Conservation (phyloP, 37 sponge, comb jelly and placozoan genomes). For the Aphrocallistes beatrix region DNA sequence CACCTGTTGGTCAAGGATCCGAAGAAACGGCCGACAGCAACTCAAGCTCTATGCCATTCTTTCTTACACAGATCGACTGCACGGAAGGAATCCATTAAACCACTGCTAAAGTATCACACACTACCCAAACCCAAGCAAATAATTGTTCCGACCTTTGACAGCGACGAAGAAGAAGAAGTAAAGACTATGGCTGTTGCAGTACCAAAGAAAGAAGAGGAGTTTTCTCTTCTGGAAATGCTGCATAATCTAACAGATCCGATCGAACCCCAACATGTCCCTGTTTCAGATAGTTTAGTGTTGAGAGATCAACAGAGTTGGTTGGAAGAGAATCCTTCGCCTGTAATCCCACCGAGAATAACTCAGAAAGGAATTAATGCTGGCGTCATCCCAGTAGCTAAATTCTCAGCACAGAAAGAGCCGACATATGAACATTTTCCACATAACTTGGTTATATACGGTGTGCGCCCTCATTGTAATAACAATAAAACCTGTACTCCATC, state of each 20-base stretch:
- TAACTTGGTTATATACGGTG: too few relatives aligned
- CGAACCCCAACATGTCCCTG: not conserved
- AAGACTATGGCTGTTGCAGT: slow-evolving; percentile 24
- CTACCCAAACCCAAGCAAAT: not conserved
- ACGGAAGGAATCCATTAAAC: slow-evolving; percentile 18
- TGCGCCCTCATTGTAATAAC: not conserved
- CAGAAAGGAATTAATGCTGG: too few relatives aligned
- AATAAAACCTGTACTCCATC: not conserved
- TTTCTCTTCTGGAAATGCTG: too few relatives aligned
- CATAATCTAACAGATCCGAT: too few relatives aligned
- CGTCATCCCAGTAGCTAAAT: too few relatives aligned
- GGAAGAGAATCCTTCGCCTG: too few relatives aligned
- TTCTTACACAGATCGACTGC: slow-evolving; percentile 5
- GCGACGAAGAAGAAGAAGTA: slow-evolving; percentile 23
- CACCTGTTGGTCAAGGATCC: slow-evolving; percentile 56
- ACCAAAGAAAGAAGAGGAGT: not conserved
- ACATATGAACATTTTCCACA: too few relatives aligned
- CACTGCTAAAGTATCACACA: not conserved
- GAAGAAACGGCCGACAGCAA: slow-evolving; percentile 46
- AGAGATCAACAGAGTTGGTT: too few relatives aligned
- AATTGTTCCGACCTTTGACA: too few relatives aligned
- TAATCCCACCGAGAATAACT: too few relatives aligned
- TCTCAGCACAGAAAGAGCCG: too few relatives aligned
- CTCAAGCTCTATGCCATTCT: slow-evolving; percentile 28
- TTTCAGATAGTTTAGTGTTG: not conserved